Evolutionary conservation across 1,140 invertebrate genomes (phyloP), one percentile per base, ranked within the genome.

Genomic region (Nasonia vitripennis): DNA sequence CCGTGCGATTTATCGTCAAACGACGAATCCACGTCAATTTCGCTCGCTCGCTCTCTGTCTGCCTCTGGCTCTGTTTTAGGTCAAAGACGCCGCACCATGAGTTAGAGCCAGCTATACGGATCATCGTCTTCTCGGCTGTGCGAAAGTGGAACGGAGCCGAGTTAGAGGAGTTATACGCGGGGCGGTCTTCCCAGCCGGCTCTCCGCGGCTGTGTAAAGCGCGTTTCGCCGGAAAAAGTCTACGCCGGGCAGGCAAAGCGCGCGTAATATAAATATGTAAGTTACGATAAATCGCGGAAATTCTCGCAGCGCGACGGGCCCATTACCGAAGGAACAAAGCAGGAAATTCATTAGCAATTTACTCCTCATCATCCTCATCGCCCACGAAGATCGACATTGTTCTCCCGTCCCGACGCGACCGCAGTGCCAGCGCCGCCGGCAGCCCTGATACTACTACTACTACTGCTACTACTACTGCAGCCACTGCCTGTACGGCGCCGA

Each of bases 341-440:
- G 27, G 68, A 71, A 71, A 71, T 71, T 34, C 68, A 75, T 75
- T n/a, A 41, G 37, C 31, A 41, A 75, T 75, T 41, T 45, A 75
- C 55, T 62, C 17, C 55, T 62, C 20, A 62, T 62, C 55, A n/a
- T 6, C 51, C 12, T 55, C 51, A 55, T 55, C 34, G 51, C 51
- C 77, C 23, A 78, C 55, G 55, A 67, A 67, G 48, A 78, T 78
- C 31, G 77, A 78, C 77, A 78, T 62, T 67, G 77, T 78, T 78
- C 51, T 78, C 45, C 23, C 51, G 2, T 20, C 4, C 27, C 68
- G 68, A 27, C 23, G 23, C 10, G 23, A 31, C 23, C 68, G 68
- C 68, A 27, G 68, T 71, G 67, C n/a, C 41, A 23, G 20, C 6
- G 23, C 11, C n/a, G 68, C 68, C 31, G 55, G 55, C 20, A 62